phyloP scores from a whole-genome alignment of 2,888 invertebrate species.

The Cantharis flavilabris region DNA sequence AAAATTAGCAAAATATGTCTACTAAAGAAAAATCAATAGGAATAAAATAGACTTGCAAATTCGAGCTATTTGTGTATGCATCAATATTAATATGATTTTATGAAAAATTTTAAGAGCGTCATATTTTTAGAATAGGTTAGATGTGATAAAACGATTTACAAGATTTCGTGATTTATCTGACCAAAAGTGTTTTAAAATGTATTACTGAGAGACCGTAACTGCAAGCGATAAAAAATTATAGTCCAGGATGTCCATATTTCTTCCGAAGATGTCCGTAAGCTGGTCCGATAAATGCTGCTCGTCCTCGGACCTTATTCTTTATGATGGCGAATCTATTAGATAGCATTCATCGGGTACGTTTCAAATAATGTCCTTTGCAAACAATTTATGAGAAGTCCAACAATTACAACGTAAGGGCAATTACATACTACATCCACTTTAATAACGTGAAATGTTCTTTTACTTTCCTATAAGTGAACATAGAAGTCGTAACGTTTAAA shows the following conservation, averaged over 20 bases:
- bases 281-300: constrained; percentile 32
- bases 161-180: constrained; percentile 31
- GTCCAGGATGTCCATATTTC: constrained; percentile 32
- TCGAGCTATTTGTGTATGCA: background rate
- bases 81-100: background rate
- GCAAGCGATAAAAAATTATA: constrained; percentile 35
- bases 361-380: constrained; percentile 30
- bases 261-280: constrained; percentile 33
- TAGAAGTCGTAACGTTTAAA: background rate
- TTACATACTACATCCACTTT: constrained; percentile 1
- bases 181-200: constrained; percentile 35
- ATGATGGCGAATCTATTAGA: constrained; percentile 31
- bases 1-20: background rate
- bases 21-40: background rate
- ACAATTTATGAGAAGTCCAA: constrained; percentile 29
- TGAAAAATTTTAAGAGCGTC: background rate
- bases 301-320: constrained; percentile 33
- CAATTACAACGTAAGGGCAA: constrained; percentile 30
- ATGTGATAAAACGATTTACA: constrained; percentile 29
- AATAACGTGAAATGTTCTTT: background rate
- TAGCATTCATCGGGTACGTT: constrained; percentile 28
- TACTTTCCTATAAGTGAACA: background rate
- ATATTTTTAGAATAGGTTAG: constrained; percentile 10
- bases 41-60: background rate
- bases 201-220: constrained; percentile 34